Conservation (phyloP, 2,888 invertebrate species). For the Calliopum simillimum region DNA sequence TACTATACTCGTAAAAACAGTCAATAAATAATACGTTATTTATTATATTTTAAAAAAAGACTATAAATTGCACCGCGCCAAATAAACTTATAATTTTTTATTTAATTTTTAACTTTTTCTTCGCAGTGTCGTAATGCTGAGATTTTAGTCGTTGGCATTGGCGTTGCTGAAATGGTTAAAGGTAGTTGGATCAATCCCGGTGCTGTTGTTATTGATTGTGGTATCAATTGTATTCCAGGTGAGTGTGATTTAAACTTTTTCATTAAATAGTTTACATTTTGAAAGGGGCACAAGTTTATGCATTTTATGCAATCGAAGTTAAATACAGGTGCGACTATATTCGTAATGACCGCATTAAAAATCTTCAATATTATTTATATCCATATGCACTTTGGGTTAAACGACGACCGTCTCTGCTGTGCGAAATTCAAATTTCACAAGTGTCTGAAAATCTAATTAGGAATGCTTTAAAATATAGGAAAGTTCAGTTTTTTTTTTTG, state of each 20-base stretch:
- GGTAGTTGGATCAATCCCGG: slow-evolving; percentile 98
- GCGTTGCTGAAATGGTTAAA: slow-evolving; percentile 88
- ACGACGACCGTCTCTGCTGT: no score
- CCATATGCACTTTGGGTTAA: no score
- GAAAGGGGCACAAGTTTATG: not conserved
- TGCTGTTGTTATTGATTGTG: slow-evolving; percentile 98
- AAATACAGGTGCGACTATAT: no score
- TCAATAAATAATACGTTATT: not conserved
- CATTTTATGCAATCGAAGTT: no score
- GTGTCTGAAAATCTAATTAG: no score
- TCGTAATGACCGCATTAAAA: no score
- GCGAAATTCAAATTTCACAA: no score
- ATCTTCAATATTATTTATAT: no score
- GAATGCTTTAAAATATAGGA: no score
- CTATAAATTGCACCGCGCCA: not conserved
- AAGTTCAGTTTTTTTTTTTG: no score
- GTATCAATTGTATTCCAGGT: slow-evolving; percentile 94
- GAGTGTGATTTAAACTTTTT: slow-evolving; percentile 13
- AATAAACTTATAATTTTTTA: slow-evolving; percentile 9
- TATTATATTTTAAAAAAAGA: not conserved
- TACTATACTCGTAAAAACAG: no score
- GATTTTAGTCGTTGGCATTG: slow-evolving; percentile 96
- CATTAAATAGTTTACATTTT: not conserved
- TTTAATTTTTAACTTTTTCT: slow-evolving; percentile 4
- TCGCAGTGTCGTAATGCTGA: slow-evolving; percentile 82